Conservation (phyloP, 2,797 vertebrate species). For the Coregonus sp. region DNA sequence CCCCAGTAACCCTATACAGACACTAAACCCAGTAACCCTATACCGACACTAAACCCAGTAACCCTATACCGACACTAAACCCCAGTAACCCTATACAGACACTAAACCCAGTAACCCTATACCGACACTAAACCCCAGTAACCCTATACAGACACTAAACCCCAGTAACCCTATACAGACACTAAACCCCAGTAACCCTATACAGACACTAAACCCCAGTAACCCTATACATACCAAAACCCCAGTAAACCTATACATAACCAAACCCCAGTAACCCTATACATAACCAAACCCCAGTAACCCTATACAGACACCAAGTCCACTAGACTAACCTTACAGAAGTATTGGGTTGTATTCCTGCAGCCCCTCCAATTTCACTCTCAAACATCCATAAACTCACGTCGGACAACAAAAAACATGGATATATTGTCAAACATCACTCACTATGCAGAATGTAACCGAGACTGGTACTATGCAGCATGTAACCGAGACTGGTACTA, state of each 20-base stretch:
- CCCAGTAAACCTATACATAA: constrained; percentile 24
- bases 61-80: too few relatives aligned
- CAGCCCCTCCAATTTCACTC: constrained; percentile 42
- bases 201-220: constrained; percentile 11
- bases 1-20: too few relatives aligned
- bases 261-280: too few relatives aligned
- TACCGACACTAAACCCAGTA: constrained; percentile 36
- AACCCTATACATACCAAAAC: not conserved
- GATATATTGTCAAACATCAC: constrained; percentile 13
- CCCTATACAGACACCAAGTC: constrained; percentile 43
- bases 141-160: too few relatives aligned
- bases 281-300: constrained; percentile 29
- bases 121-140: too few relatives aligned
- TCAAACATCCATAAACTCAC: constrained; percentile 45
- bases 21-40: constrained; percentile 40
- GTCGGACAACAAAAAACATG: constrained; percentile 38
- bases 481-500: too few relatives aligned
- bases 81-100: too few relatives aligned
- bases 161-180: not conserved
- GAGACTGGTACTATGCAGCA: constrained; percentile 28
- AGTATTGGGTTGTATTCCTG: constrained; percentile 37
- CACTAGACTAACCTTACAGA: not conserved
- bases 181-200: too few relatives aligned
- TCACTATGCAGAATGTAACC: constrained; percentile 64
- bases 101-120: too few relatives aligned